Evolutionary conservation across 2,113 vertebrate genomes (phyloP), one percentile per base, ranked within the genome.

Genomic region (Camelus dromedarius): DNA sequence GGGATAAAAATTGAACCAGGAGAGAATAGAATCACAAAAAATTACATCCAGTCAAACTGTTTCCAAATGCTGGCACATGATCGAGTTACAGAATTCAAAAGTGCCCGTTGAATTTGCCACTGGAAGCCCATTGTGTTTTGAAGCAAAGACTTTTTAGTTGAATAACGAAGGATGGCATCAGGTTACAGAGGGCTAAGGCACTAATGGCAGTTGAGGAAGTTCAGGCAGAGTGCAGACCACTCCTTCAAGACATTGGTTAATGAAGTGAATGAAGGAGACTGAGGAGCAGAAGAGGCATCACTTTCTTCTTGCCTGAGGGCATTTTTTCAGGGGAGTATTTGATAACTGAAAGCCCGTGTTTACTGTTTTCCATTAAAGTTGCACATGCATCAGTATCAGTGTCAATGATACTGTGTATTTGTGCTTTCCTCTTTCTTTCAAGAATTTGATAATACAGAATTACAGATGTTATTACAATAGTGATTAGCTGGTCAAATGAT

Each of bases 261-360:
- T 52, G 38, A 73, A 66, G 28, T 4, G 22, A 89, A 54, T 32
- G 38, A 30, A 73, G 32, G 38, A 62, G 2, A 62, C 60, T 38
- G 7, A 75, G 15, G 9, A 64, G 30, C 2, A 8, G 48, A 38
- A 24, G 5, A 87, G 52, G 6, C 76, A 14, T 81, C 76, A 15
- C 11, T 69, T 89, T 50, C 15, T 93, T 93, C 38, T 76, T 80
- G 16, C 8, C 56, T 90, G 42, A 82, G 32, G 46, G 82, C 48
- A 30, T 91, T 89, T 96, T 96, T 81, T 76, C 24, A 67, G 73
- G 20, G 81, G 32, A 75, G 9, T 56, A 90, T 93, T 60, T 6
- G 28, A 22, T 83, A 90, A 75, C 48, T 46, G 8, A 77, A 94
- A n/a, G 54, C 35, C 3, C 46, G 6, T 28, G 24, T 67, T 84